These are phyloP conservation scores for Antechinus stuartii DNA, from an alignment of 2,113 vertebrate genomes.

Conservation along the genomic window DNA sequence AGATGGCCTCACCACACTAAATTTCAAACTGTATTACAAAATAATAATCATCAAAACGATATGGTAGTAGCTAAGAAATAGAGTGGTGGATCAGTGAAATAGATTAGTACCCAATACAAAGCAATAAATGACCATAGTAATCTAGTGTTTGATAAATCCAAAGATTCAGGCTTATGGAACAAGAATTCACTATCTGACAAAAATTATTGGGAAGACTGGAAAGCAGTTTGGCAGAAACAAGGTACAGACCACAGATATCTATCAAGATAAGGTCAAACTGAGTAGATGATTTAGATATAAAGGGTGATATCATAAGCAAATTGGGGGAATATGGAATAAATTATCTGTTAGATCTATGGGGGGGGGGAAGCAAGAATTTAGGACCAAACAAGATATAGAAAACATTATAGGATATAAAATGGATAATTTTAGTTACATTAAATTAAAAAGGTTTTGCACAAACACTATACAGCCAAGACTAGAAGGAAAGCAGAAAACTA, in stretches of 20 bases:
- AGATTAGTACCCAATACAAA: background rate
- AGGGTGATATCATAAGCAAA: background rate
- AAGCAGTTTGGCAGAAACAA: background rate
- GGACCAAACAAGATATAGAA: background rate
- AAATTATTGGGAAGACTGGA: background rate
- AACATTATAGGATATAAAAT: background rate
- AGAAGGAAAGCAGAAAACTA: background rate
- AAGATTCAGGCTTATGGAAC: background rate
- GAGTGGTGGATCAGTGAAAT: background rate
- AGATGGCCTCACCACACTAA: background rate
- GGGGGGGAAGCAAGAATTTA: background rate
- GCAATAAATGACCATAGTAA: background rate
- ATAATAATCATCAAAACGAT: background rate
- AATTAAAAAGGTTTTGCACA: background rate
- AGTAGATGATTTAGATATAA: background rate
- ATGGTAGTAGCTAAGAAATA: background rate
- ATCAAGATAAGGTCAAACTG: background rate
- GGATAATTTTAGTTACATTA: background rate
- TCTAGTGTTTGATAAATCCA: background rate
- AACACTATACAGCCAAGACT: background rate
- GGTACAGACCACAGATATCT: background rate
- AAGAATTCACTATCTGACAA: background rate
- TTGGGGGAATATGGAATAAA: background rate
- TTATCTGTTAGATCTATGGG: background rate
- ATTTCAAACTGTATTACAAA: background rate